These are phyloP conservation scores for fruit fly (Drosophila melanogaster) DNA, from an alignment of 1,140 invertebrate genomes.

Conservation along the genomic window Release_6_plus_ISO1_MT NT_033779.5:16181001-16181500, in stretches of 20 bases:
- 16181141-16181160: constrained; percentile 27
- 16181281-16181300: constrained; percentile 24
- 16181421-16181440: not conserved
- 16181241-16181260: not conserved
- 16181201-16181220: constrained; percentile 22
- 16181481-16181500: constrained; percentile 11
- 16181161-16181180: constrained; percentile 67
- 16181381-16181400: not conserved
- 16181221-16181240: constrained; percentile 11
- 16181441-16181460: constrained; percentile 1
- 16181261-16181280: not conserved
- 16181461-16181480: constrained; percentile 6
- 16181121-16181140: constrained; percentile 23
- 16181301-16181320: too few species aligned
- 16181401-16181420: constrained; percentile 1
- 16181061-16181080: constrained; percentile 25
- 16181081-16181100: constrained; percentile 5
- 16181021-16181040: constrained; percentile 55
- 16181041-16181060: constrained; percentile 22
- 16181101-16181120: constrained; percentile 17
- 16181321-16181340: too few species aligned
- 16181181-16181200: constrained; percentile 77
- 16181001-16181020: constrained; percentile 80
- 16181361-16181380: constrained; percentile 16
- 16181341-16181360: not conserved